phyloP scores from a whole-genome alignment of 2,113 vertebrate species.

The Notechis scutatus region DNA sequence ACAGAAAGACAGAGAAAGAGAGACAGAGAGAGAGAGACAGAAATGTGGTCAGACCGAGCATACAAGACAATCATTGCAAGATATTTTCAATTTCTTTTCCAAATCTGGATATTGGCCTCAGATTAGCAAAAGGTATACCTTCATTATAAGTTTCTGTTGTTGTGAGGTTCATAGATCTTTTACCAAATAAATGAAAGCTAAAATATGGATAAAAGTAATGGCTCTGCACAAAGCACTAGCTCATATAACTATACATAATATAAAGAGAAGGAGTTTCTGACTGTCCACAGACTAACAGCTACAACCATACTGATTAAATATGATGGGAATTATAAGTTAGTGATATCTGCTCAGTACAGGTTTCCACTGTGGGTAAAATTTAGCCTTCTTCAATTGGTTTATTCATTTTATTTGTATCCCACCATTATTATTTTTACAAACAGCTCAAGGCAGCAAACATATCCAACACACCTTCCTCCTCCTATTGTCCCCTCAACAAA shows the following conservation, averaged over 20 bases:
- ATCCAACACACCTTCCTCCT: neutral
- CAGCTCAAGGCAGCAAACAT: neutral
- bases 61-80: conserved; percentile 6
- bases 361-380: neutral
- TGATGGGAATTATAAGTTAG: neutral
- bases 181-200: neutral
- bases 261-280: neutral
- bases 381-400: neutral
- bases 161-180: neutral
- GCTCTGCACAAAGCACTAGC: neutral
- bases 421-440: neutral
- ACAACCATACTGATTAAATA: neutral
- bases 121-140: neutral
- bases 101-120: neutral
- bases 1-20: neutral
- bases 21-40: no score
- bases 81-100: conserved; percentile 1
- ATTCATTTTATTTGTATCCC: neutral
- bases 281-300: neutral
- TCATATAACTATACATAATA: neutral
- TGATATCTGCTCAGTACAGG: neutral
- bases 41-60: neutral
- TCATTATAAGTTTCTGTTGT: neutral
- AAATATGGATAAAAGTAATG: neutral
- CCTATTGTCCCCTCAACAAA: neutral